Base-by-base conservation (phyloP, 1,140 invertebrate genomes). In the Neodiprion pinetum region DNA sequence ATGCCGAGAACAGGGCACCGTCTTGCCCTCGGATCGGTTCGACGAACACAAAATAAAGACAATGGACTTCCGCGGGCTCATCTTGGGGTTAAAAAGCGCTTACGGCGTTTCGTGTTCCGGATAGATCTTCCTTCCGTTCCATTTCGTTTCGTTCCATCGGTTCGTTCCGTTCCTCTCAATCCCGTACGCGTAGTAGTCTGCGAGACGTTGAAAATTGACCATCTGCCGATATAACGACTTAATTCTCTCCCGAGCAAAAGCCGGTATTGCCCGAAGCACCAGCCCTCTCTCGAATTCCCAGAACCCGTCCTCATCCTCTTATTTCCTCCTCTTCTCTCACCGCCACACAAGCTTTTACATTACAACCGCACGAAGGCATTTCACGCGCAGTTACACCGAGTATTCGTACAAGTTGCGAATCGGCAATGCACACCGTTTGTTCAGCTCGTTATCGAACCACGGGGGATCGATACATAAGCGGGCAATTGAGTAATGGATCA, bases 171-270 rank as follows among this genome's bases (percentile, higher is more conserved):
- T 40, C 28, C 28, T 40, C 28, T 40, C 2, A 40, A 40, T 40
- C 28, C 28, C 28, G 28, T 40, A 40, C 28, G 1, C 28, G 28
- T 40, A 40, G 28, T 40, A 40, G 28, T 21, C 67, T 47, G 14
- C 9, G 67, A 14, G 67, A 17, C 8, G 11, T 61, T 61, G 40
- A 77, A 77, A 81, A 81, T 76, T 80, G 81, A 81, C 83, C 86
- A 86, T 85, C 85, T 87, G 86, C 84, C 83, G 83, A 82, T 86
- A 86, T 87, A 86, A 87, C 85, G 81, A 86, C 86, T 87, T 86
- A 85, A 87, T 87, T 86, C 82, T 79, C 76, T 61, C 53, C 53
- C 53, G 53, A 17, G 11, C 53, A 61, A 61, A 40, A 40, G 28
- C 11, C 4, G 53, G 4, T 61, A 12, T 61, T 17, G 53, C 53